These are phyloP conservation scores for Fundulus diaphanus DNA, from an alignment of 2,797 vertebrate species.

Conservation along the genomic window DNA sequence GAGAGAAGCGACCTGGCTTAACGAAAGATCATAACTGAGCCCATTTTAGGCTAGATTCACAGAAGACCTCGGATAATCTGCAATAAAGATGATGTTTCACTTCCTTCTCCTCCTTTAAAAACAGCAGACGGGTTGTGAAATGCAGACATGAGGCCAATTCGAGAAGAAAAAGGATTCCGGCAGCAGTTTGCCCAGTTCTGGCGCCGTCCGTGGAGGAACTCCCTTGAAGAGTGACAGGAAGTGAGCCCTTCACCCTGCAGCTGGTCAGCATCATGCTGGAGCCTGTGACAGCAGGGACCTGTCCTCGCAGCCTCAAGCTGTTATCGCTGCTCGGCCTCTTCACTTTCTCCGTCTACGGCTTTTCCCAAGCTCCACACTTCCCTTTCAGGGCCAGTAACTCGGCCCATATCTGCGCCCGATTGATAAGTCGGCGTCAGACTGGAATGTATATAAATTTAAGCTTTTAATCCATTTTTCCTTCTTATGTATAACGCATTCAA, in stretches of 20 bases:
- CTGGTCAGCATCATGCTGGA: constrained; percentile 64
- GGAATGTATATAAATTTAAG: constrained; percentile 25
- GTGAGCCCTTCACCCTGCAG: constrained; percentile 54
- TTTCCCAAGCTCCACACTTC: constrained; percentile 49
- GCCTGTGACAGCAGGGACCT: constrained; percentile 62
- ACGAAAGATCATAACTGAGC: not conserved
- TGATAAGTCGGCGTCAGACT: constrained; percentile 51
- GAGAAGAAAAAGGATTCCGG: not conserved
- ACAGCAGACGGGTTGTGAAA: constrained; percentile 36
- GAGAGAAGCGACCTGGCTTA: not conserved
- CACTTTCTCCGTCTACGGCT: constrained; percentile 47
- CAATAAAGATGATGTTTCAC: constrained; percentile 18
- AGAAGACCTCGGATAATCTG: constrained; percentile 5
- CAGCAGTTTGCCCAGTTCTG: not conserved
- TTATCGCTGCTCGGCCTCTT: constrained; percentile 58
- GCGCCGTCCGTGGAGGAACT: constrained; percentile 23
- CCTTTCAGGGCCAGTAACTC: constrained; percentile 59
- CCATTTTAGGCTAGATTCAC: not conserved
- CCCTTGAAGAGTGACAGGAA: constrained; percentile 50
- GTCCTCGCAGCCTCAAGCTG: constrained; percentile 44
- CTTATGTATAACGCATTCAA: not conserved
- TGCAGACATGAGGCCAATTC: not conserved
- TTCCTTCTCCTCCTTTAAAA: constrained; percentile 29
- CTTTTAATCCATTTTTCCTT: not conserved
- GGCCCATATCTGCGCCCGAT: constrained; percentile 34